Percentiles rank a stretch among this genome's conserved stretches.
phyloP scores from a whole-genome alignment of 2,888 invertebrate genomes.

The Mythimna ferrago region DNA sequence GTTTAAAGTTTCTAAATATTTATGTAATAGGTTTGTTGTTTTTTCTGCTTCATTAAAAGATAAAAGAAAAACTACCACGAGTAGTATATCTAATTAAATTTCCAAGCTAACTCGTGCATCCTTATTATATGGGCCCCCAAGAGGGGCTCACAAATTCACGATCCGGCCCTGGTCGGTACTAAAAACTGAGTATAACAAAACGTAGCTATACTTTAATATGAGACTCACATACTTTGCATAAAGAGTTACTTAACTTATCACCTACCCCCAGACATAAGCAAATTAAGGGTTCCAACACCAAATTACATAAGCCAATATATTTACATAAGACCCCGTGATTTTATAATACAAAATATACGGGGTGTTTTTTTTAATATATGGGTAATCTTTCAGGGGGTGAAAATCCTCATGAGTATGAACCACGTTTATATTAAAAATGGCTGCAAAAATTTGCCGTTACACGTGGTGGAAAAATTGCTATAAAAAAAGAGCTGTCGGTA shows the following conservation, averaged over 20 bases:
- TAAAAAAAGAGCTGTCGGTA: too few species aligned
- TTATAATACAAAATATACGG: slow-evolving; percentile 3
- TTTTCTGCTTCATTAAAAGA: too few species aligned
- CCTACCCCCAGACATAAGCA: slow-evolving; percentile 14
- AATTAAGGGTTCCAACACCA: not conserved
- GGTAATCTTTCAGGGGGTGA: not conserved
- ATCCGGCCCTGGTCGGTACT: not conserved
- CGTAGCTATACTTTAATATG: not conserved
- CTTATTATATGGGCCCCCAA: too few species aligned
- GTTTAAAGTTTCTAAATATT: too few species aligned
- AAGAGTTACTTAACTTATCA: slow-evolving; percentile 13
- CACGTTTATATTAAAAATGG: not conserved
- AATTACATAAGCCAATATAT: slow-evolving; percentile 9
- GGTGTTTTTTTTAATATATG: too few species aligned
- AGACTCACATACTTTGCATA: slow-evolving; percentile 11
- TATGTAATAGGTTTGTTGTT: too few species aligned
- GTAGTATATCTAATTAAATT: too few species aligned
- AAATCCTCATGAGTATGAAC: not conserved
- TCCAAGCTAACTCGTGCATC: too few species aligned
- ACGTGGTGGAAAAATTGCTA: too few species aligned
- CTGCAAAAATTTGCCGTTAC: not conserved
- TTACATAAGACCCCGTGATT: slow-evolving; percentile 10
- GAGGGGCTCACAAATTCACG: too few species aligned
- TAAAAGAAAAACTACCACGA: too few species aligned
- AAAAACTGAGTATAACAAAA: not conserved